Evolutionary conservation across 2,113 vertebrate species (phyloP).

Genomic region (Sula dactylatra): DNA sequence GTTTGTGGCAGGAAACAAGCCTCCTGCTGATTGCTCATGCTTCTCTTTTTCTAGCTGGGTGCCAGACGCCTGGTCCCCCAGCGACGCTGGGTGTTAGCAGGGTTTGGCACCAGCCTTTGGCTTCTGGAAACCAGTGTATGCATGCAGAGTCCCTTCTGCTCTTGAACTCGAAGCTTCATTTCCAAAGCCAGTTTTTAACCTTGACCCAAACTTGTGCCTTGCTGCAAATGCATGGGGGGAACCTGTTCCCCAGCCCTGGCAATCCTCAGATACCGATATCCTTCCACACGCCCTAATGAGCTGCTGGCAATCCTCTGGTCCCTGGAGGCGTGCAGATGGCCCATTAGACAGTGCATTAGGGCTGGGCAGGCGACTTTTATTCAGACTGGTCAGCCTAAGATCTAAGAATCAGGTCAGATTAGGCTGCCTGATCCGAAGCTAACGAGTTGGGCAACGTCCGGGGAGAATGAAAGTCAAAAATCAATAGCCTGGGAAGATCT

Average conservation of each 20-base stretch:
- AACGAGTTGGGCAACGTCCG: background rate
- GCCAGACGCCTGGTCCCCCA: background rate
- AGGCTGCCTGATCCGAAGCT: conserved; percentile 20
- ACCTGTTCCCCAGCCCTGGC: background rate
- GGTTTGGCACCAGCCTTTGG: background rate
- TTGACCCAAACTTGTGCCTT: background rate
- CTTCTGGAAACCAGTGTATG: background rate
- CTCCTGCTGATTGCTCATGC: background rate
- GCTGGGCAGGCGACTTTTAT: background rate
- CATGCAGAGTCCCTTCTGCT: background rate
- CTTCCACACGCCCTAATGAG: background rate
- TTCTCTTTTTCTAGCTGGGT: background rate
- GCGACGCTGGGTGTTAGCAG: fast-evolving
- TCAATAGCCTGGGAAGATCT: conserved; percentile 46
- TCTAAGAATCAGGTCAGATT: background rate
- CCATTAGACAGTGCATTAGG: background rate
- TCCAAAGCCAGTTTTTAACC: background rate
- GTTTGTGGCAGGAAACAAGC: background rate
- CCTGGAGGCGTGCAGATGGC: background rate
- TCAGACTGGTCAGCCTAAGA: background rate
- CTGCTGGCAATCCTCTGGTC: background rate
- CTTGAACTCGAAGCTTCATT: background rate
- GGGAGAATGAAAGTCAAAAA: background rate
- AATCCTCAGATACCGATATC: fast-evolving
- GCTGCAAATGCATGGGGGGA: fast-evolving